phyloP scores from a whole-genome alignment of 2,888 invertebrate genomes.

The Saturnia japonica region DNA sequence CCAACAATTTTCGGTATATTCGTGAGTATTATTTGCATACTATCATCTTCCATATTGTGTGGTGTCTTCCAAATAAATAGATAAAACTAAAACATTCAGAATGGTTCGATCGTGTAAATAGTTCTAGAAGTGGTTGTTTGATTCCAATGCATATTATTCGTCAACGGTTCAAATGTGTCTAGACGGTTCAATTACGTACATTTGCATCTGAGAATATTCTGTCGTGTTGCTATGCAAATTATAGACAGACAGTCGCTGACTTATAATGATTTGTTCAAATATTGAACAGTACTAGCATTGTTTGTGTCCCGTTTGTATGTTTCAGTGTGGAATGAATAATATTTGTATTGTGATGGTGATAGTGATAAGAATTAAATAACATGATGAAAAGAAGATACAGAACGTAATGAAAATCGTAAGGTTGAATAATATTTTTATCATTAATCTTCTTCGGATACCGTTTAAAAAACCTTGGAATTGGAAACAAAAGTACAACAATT shows the following conservation, averaged over 20 bases:
- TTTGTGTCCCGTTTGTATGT: background rate
- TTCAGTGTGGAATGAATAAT: conserved; percentile 1
- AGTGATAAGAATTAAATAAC: background rate
- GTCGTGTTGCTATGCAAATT: background rate
- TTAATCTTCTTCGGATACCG: too few relatives aligned
- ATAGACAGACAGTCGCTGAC: conserved; percentile 5
- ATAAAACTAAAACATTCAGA: background rate
- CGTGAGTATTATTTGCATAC: background rate
- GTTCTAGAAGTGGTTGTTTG: background rate
- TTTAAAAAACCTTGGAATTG: too few relatives aligned
- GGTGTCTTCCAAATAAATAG: background rate
- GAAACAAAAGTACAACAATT: background rate
- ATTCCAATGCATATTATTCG: conserved; percentile 1
- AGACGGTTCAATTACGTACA: conserved; percentile 11
- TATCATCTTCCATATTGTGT: background rate
- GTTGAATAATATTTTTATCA: too few relatives aligned
- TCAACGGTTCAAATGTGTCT: conserved; percentile 2
- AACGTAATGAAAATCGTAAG: background rate
- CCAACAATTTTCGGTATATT: background rate
- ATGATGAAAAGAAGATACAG: background rate
- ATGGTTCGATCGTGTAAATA: background rate
- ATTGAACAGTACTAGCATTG: background rate
- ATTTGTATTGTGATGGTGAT: background rate
- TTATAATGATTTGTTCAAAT: conserved; percentile 18
- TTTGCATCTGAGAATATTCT: conserved; percentile 2